Evolutionary conservation across 2,113 vertebrate genomes (phyloP), one percentile per base, ranked within the genome.

Genomic region (Alligator sinensis): DNA sequence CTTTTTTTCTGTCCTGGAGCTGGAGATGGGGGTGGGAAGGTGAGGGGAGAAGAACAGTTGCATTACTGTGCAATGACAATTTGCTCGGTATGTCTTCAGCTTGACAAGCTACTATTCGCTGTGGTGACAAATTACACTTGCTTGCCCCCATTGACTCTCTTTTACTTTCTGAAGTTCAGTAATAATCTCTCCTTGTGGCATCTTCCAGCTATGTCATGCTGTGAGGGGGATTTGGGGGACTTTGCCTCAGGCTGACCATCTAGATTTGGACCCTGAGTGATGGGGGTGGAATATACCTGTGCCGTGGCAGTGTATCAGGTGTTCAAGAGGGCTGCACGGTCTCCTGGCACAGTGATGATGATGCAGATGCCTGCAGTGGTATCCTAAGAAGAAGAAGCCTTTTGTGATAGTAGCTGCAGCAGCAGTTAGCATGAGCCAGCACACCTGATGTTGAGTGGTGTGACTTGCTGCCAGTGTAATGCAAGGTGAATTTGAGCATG

Each of bases 211-310:
- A 30, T 11, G 21, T 74, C 6, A 11, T 63, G 61, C 25, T 0
- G 1, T 6, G 12, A 76, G 0, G 1, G 47, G 38, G 64, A 66
- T 47, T 63, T 1, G 2, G 2, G 83, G 60, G 38, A 47, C 6
- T 78, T 38, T 38, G 66, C n/a, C 34, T n/a, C 68, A 72, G 68
- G 34, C 34, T 47, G 70, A 47, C 6, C 12, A 5, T 19, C 68
- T 74, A 3, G 11, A 38, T 19, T 38, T 74, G 70, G 70, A 38
- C 12, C 9, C 70, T 74, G 70, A 47, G 34, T 19, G 38, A 47
- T 12, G 34, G 11, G 47, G 34, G 70, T 13, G 47, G 70, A 74
- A 47, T 1, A 21, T 22, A 22, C 6, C 6, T 74, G 34, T 12
- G 11, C 70, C 22, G 25, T 74, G 70, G 70, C 14, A 21, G 19